phyloP scores from a whole-genome alignment of 2,113 vertebrate genomes.

The Gambusia affinis region DNA sequence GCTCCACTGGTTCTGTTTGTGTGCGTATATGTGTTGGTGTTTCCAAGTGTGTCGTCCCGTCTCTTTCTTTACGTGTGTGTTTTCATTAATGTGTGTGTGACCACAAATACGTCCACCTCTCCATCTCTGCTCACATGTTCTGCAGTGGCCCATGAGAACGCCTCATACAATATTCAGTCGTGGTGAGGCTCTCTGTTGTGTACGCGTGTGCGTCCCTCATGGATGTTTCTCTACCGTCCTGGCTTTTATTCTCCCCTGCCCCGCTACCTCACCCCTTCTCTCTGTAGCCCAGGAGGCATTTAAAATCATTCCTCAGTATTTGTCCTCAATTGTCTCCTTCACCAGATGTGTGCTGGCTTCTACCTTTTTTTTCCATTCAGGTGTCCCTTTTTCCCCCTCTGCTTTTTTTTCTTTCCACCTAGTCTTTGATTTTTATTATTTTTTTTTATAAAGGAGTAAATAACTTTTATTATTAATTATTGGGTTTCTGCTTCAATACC shows the following conservation, averaged over 20 bases:
- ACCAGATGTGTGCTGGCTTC: constrained; percentile 39
- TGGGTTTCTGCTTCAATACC: background rate
- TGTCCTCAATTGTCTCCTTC: constrained; percentile 57
- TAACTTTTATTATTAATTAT: background rate
- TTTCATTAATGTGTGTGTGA: constrained; percentile 9
- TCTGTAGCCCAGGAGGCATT: constrained; percentile 37
- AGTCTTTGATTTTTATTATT: too few species aligned
- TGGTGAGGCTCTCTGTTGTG: constrained; percentile 61
- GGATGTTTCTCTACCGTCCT: constrained; percentile 29
- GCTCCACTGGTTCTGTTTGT: constrained; percentile 74
- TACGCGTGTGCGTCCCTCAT: constrained; percentile 51
- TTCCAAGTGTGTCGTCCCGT: constrained; percentile 65
- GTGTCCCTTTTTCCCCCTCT: constrained; percentile 14
- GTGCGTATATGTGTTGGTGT: constrained; percentile 66
- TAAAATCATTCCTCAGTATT: constrained; percentile 20
- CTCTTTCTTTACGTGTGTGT: constrained; percentile 37
- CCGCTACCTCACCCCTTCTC: background rate
- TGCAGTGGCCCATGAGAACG: constrained; percentile 69
- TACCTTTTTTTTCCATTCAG: constrained; percentile 19
- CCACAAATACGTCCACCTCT: constrained; percentile 25
- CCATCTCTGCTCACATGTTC: constrained; percentile 54
- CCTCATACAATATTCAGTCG: constrained; percentile 78
- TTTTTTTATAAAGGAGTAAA: background rate
- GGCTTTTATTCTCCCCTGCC: constrained; percentile 18
- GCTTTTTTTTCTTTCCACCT: background rate